phyloP scores from a whole-genome alignment of 2,113 vertebrate species.

The Clarias batrachus region DNA sequence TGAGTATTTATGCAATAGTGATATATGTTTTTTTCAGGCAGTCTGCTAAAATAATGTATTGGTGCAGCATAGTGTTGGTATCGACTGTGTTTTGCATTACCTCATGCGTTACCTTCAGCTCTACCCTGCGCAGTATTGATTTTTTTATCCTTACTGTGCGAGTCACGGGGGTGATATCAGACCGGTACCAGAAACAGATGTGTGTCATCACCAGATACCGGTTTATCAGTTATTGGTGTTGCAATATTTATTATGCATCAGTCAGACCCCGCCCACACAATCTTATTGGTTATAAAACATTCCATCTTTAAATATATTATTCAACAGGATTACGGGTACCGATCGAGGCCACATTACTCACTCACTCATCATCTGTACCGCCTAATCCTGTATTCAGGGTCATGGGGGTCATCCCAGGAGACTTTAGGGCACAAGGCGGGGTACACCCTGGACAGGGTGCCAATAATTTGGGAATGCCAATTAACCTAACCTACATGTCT shows the following conservation, averaged over 20 bases:
- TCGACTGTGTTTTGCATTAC: constrained; percentile 14
- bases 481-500: too few relatives aligned
- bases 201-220: neutral
- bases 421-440: too few relatives aligned
- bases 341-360: too few relatives aligned
- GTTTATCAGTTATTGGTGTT: neutral
- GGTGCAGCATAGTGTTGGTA: neutral
- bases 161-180: neutral
- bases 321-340: too few relatives aligned
- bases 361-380: too few relatives aligned
- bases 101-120: constrained; percentile 5
- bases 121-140: neutral
- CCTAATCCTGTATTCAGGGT: too few relatives aligned
- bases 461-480: too few relatives aligned
- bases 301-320: neutral
- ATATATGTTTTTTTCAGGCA: too few relatives aligned
- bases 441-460: too few relatives aligned
- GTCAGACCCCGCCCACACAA: neutral
- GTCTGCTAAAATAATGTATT: neutral
- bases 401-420: too few relatives aligned
- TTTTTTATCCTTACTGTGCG: neutral
- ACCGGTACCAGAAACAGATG: neutral
- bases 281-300: neutral
- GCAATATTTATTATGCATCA: too few relatives aligned
- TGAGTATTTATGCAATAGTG: neutral